Base-by-base conservation (phyloP, 2,113 vertebrate genomes). In the Corythaixoides concolor region DNA sequence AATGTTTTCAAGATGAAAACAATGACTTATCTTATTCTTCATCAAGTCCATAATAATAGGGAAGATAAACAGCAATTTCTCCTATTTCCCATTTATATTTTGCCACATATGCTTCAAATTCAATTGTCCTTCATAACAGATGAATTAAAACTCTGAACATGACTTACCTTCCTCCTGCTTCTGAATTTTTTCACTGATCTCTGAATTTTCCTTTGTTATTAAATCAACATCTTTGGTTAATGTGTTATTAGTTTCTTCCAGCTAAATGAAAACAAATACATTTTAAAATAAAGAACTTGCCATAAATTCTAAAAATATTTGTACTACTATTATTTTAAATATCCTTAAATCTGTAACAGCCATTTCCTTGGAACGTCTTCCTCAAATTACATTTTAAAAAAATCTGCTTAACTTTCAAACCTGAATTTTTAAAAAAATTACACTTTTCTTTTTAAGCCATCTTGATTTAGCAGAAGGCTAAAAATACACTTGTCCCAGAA, bases 201-300 rank as follows among this genome's bases (percentile, higher is more conserved):
- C 99, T 5, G 98, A 81, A 96, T 99, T 99, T 97, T 99, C 99
- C 97, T 98, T 99, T 95, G 98, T 99, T 97, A 99, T 96, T 97
- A 97, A 98, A 97, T 99, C 99, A 91, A 98, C 98, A 79, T 99
- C 99, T 99, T 99, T 99, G 98, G 99, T 99, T 97, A 99, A 98
- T 41, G 98, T 99, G 96, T 96, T 99, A 93, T 99, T 99, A 39
- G 98, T 98, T 97, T 99, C 99, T 98, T 99, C 99, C 63, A 99
- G 98, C 99, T 99, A 97, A 90, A 96, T 32, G 90, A 97, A 96
- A 92, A 96, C 11, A 97, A 80, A 97, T 16, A 96, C 12, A 50
- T 85, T 89, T 91, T 64, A 84, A 55, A 90, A 82, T 22, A 87
- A 52, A 74, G 11, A 59, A 50, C 15, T 39, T 86, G 28, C 24